phyloP scores from a whole-genome alignment of 2,888 invertebrate genomes.

The Acanthopleura granulata region DNA sequence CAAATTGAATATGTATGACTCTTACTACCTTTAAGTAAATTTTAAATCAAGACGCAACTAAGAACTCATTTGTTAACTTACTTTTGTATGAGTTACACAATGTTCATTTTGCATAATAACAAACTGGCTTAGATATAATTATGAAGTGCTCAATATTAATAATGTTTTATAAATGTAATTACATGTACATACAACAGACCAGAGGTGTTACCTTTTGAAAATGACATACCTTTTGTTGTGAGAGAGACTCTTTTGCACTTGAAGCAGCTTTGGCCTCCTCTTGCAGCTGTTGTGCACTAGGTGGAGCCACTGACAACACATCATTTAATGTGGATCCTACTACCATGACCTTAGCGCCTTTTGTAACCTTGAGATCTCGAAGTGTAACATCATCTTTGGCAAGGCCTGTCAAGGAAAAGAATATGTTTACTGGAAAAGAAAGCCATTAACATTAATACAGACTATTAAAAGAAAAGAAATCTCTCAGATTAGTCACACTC shows the following conservation, averaged over 20 bases:
- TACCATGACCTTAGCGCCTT: conserved; percentile 88
- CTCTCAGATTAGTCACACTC: too few species aligned
- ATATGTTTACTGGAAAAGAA: too few species aligned
- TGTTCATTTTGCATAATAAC: too few species aligned
- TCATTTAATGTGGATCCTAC: conserved; percentile 91
- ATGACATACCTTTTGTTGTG: conserved; percentile 68
- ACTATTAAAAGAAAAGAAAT: too few species aligned
- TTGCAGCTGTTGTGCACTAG: conserved; percentile 70
- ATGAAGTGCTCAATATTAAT: too few species aligned
- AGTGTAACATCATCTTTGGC: conserved; percentile 85
- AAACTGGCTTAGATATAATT: too few species aligned
- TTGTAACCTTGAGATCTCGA: conserved; percentile 82
- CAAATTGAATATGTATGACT: too few species aligned
- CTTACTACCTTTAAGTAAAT: too few species aligned
- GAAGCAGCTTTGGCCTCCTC: conserved; percentile 62
- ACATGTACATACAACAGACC: neutral
- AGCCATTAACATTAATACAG: too few species aligned
- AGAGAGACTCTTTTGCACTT: conserved; percentile 69
- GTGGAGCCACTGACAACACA: conserved; percentile 84
- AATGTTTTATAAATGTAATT: neutral
- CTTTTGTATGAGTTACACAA: too few species aligned
- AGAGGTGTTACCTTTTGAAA: neutral
- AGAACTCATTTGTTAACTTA: too few species aligned
- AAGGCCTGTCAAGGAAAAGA: conserved; percentile 66
- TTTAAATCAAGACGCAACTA: too few species aligned